Conservation (phyloP, 2,113 vertebrate species). For the Crotalus horridus region DNA sequence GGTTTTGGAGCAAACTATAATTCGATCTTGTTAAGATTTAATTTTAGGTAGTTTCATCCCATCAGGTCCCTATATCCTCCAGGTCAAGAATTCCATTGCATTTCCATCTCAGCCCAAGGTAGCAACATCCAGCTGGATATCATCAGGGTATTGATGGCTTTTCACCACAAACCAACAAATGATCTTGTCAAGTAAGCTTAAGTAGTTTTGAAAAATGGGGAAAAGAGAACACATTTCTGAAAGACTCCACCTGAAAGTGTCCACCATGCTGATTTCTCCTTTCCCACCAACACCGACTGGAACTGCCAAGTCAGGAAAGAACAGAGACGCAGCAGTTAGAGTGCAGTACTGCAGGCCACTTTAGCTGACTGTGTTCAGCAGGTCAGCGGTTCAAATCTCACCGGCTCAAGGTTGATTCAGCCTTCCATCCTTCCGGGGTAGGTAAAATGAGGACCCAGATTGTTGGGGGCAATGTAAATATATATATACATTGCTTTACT, state of each 20-base stretch:
- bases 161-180: no score
- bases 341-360: no score
- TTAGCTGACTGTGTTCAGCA: no score
- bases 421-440: no score
- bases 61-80: neutral
- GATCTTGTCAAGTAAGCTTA: neutral
- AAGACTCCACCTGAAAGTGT: neutral
- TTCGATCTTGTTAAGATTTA: neutral
- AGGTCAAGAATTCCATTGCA: neutral
- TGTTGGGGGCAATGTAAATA: no score
- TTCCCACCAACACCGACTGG: neutral
- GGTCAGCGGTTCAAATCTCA: no score
- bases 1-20: neutral
- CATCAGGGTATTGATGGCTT: no score
- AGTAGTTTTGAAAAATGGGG: neutral
- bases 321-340: neutral
- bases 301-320: neutral
- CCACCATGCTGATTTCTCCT: neutral
- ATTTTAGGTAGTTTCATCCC: neutral
- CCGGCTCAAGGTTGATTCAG: no score
- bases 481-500: no score
- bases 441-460: no score
- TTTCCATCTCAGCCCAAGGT: neutral
- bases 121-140: neutral
- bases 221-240: neutral